Evolutionary conservation across 2,113 vertebrate genomes (phyloP).

Genomic region (Capreolus pygargus): DNA sequence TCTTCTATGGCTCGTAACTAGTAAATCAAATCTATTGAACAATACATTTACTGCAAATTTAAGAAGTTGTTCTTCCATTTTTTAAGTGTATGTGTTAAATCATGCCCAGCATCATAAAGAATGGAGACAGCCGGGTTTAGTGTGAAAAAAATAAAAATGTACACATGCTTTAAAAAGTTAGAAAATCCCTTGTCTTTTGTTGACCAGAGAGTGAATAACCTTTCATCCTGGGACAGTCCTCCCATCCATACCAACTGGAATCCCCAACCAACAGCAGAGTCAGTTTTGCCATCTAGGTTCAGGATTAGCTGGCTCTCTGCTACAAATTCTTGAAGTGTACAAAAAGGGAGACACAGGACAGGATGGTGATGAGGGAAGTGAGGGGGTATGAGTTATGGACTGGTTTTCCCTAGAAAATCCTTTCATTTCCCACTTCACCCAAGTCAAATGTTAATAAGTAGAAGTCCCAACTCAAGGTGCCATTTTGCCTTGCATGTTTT

Average conservation of each 20-base stretch:
- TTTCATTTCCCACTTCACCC: background rate
- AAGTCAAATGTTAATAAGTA: background rate
- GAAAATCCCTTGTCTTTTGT: background rate
- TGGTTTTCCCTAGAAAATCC: background rate
- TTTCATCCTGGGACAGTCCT: background rate
- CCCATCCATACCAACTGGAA: background rate
- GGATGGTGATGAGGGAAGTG: background rate
- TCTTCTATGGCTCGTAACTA: constrained; percentile 64
- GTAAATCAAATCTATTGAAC: constrained; percentile 80
- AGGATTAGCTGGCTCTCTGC: background rate
- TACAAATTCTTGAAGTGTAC: background rate
- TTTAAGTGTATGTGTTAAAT: constrained; percentile 79
- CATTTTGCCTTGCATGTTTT: background rate
- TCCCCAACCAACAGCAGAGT: background rate
- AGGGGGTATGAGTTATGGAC: rapidly evolving
- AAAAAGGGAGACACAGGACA: background rate
- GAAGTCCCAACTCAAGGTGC: background rate
- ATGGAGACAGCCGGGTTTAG: constrained; percentile 56
- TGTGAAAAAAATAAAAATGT: background rate
- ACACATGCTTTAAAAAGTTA: background rate
- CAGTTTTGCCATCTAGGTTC: background rate
- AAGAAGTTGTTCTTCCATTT: constrained; percentile 78
- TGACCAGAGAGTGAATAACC: background rate
- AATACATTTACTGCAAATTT: constrained; percentile 78
- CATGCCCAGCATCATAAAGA: constrained; percentile 76